Evolutionary conservation across 2,113 vertebrate species (phyloP), one percentile per base, ranked within the genome.

Genomic region (Casuarius casuarius): DNA sequence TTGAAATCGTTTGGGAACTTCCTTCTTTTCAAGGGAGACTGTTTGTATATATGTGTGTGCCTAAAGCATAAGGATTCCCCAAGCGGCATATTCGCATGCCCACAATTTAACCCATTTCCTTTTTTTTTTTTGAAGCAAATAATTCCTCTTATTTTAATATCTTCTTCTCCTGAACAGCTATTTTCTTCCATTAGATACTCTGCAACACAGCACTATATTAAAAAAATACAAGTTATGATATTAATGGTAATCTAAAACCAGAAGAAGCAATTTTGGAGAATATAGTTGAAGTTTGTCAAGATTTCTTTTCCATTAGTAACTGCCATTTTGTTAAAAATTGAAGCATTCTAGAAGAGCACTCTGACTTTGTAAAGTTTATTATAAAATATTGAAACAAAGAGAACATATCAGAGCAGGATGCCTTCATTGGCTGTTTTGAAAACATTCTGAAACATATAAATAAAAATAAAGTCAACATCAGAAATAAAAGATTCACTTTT

Each of bases 1-100:
- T 97, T 96, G 54, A 88, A 96, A 96, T 89, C 96, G 84, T 95
- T 94, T 80, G 87, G 76, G 92, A 90, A 92, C 66, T 94, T 96
- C 95, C 96, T 91, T 96, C 49, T 97, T 95, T 96, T 95, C 94
- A 92, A 97, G 94, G 90, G 79, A 87, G 77, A 58, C 35, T 0
- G 1, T 21, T 38, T 3, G 1, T 12, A 4, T 26, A 26, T 26
- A 25, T 4, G 2, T 14, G 58, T 42, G n/a, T 29, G 54, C 17
- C 54, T 13, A 26, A 59, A 66, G 40, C 78, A 73, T 79, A 46
- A 96, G 95, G 92, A 94, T 96, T 97, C 96, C 95, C 93, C 90
- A 83, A 78, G 58, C 35, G 81, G 86, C 79, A 92, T 82, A 79
- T 87, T 91, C 92, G 70, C 91, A 96, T 94, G 91, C 71, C 42